Evolutionary conservation across 2,888 invertebrate genomes (phyloP), one percentile per base, ranked within the genome.

Genomic region (Leptinotarsa haldemani): DNA sequence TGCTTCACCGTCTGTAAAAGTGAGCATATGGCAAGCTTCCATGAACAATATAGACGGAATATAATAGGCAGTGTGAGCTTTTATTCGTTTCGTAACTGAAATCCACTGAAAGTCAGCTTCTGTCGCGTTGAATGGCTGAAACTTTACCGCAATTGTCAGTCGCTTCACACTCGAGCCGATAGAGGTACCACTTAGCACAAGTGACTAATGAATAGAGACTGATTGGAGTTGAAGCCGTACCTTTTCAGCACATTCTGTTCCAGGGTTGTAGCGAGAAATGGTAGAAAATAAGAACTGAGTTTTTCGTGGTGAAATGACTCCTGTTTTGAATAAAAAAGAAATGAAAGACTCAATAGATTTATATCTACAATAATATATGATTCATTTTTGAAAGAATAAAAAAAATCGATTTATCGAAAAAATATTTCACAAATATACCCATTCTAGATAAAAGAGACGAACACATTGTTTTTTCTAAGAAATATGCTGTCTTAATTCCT

Each of bases 171-270:
- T 82, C 79, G 70, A 80, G 77, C 80, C 82, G 80, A 80, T 81
- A 81, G 80, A 80, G 80, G 82, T 82, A 78, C 81, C 83, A 84
- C 84, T 85, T 84, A 83, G 67, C 77, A 77, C 80, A 82, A 85
- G 84, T 82, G 84, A 83, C 83, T 85, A 85, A 85, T 85, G 85
- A 85, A 85, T 82, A 80, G 83, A 80, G 79, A 75, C 80, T 85
- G 85, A 85, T 85, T 85, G 84, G 82, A 70, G 73, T 65, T 70
- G 74, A 65, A 75, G 50, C 61, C 69, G 64, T 76, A 70, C 69
- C 70, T 75, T 71, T 74, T 73, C 56, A 48, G 74, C 67, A 13
- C 46, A 46, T 48, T 61, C 52, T 56, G 48, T 16, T 20, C 22
- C 75, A 72, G 74, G 63, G 18, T 30, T 67, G 75, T 52, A 70